A percentile compares a stretch with the other conserved stretches of the same genome.
Evolutionary conservation across 1,140 invertebrate genomes (phyloP).

Genomic region (Drosophila kohkoa): DNA sequence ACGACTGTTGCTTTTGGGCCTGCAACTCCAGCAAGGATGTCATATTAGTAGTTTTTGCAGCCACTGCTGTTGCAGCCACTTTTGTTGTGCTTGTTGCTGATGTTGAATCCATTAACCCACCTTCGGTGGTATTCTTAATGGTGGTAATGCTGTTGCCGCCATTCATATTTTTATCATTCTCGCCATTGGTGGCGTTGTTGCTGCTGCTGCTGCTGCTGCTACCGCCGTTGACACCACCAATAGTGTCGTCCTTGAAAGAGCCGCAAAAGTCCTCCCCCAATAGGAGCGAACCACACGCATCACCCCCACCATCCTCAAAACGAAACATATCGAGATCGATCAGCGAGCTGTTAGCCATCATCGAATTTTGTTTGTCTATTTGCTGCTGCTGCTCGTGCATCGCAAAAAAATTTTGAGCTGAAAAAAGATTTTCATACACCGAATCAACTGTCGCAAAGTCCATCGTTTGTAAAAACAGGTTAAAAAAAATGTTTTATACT

Average conservation of each 20-base stretch:
- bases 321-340: conserved; percentile 47
- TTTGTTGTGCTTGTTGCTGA: neutral
- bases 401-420: conserved; percentile 51
- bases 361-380: conserved; percentile 48
- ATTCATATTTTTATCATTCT: neutral
- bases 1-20: neutral
- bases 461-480: conserved; percentile 54
- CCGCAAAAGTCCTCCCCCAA: conserved; percentile 31
- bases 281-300: conserved; percentile 51
- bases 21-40: conserved; percentile 12
- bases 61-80: neutral
- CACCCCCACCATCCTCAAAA: conserved; percentile 63
- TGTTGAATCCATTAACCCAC: neutral
- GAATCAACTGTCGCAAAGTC: conserved; percentile 52
- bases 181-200: neutral
- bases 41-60: neutral
- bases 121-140: neutral
- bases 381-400: conserved; percentile 43
- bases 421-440: conserved; percentile 55
- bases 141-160: neutral
- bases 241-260: conserved; percentile 7
- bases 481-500: conserved; percentile 42
- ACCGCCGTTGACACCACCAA: neutral
- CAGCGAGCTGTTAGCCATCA: conserved; percentile 18
- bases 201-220: conserved; percentile 7